Percentiles rank a stretch among this genome's conserved stretches.
Conservation (phyloP, 2,888 invertebrate species). For the Kuschelorhynchus macadamiae region DNA sequence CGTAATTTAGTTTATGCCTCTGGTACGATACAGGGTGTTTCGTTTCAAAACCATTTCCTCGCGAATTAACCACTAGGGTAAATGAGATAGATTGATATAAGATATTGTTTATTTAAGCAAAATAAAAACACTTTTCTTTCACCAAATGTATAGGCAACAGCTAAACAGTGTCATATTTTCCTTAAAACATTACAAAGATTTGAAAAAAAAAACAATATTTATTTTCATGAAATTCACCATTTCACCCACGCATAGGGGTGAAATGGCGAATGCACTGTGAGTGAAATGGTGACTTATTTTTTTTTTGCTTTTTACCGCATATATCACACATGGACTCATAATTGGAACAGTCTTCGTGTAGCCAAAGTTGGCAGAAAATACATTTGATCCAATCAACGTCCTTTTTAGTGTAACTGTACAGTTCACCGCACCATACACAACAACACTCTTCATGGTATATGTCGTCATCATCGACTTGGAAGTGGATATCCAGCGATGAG, state of each 20-base stretch:
- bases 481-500: slow-evolving; percentile 38
- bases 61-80: too few species aligned
- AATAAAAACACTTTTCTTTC: slow-evolving; percentile 12
- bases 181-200: neutral
- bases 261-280: slow-evolving; percentile 19
- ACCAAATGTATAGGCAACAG: neutral
- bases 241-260: slow-evolving; percentile 26
- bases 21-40: too few species aligned
- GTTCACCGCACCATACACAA: slow-evolving; percentile 23
- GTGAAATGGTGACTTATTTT: slow-evolving; percentile 32
- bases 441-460: slow-evolving; percentile 30
- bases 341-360: slow-evolving; percentile 46
- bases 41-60: too few species aligned
- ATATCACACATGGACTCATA: slow-evolving; percentile 36
- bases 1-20: too few species aligned
- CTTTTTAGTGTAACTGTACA: slow-evolving; percentile 39
- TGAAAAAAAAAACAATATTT: slow-evolving; percentile 9
- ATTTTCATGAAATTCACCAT: slow-evolving; percentile 25
- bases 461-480: slow-evolving; percentile 46
- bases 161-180: slow-evolving; percentile 7
- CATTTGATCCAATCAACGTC: slow-evolving; percentile 46
- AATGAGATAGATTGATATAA: slow-evolving; percentile 5
- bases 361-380: slow-evolving; percentile 48
- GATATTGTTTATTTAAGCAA: slow-evolving; percentile 28
- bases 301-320: slow-evolving; percentile 27